These are phyloP conservation scores for Hypocryptadius cinnamomeus DNA, from an alignment of 2,113 vertebrate genomes.

Conservation along the genomic window DNA sequence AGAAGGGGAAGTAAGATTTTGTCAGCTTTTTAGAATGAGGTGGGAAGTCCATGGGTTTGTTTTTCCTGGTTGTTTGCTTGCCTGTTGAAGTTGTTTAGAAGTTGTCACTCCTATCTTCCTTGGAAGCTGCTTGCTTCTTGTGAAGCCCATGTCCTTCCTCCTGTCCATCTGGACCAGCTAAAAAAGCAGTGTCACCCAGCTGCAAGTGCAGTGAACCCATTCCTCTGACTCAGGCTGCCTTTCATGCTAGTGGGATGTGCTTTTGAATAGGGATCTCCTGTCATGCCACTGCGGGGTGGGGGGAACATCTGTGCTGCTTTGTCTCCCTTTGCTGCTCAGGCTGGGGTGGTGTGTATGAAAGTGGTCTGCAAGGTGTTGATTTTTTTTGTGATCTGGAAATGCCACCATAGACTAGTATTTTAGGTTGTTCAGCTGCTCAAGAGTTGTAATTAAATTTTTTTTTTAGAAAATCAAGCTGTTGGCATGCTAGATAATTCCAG, in stretches of 20 bases:
- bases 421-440: neutral
- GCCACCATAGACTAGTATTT: neutral
- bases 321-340: neutral
- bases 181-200: neutral
- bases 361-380: neutral
- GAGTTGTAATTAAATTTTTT: neutral
- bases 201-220: fast-evolving
- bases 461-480: neutral
- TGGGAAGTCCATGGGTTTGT: neutral
- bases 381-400: neutral
- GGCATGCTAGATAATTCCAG: neutral
- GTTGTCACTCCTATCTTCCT: neutral
- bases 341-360: neutral
- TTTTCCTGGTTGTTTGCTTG: neutral
- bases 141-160: neutral
- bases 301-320: neutral
- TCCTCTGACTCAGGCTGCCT: neutral
- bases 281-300: neutral
- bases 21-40: neutral
- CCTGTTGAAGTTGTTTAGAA: neutral
- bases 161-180: neutral
- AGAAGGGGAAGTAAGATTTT: neutral
- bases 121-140: neutral
- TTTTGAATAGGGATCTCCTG: neutral
- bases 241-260: neutral